Evolutionary conservation across 2,888 invertebrate genomes (phyloP).

Genomic region (Dioctria rufipes): DNA sequence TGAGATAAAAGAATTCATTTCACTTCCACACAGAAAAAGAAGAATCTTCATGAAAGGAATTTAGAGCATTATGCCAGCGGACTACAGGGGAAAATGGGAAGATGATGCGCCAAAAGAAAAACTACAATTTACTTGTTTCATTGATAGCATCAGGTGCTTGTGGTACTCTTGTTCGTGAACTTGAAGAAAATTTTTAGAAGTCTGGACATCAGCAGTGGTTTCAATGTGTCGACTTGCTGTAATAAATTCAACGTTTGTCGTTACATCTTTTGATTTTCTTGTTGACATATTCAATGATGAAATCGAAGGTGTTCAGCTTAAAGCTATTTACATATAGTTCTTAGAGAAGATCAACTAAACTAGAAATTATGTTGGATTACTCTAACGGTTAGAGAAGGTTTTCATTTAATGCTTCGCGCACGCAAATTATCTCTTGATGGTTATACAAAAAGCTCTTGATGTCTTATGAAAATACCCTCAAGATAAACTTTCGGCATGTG

Average conservation of each 20-base stretch:
- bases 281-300: constrained; percentile 99
- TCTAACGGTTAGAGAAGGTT: too few relatives aligned
- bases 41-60: constrained; percentile 88
- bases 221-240: constrained; percentile 91
- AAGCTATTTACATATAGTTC: constrained; percentile 98
- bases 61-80: constrained; percentile 90
- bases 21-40: constrained; percentile 77
- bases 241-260: constrained; percentile 87
- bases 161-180: constrained; percentile 97
- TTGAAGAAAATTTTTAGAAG: constrained; percentile 99
- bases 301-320: constrained; percentile 95
- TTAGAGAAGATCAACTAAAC: too few relatives aligned
- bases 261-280: constrained; percentile 92
- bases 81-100: constrained; percentile 88
- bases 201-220: constrained; percentile 94
- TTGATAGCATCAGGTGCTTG: constrained; percentile 95
- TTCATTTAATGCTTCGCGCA: too few relatives aligned
- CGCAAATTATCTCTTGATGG: too few relatives aligned
- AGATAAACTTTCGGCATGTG: too few relatives aligned
- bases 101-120: constrained; percentile 86
- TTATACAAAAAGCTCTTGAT: too few relatives aligned
- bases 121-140: constrained; percentile 82
- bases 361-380: too few relatives aligned
- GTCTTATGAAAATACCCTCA: too few relatives aligned
- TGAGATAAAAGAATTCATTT: constrained; percentile 6